Evolutionary conservation across 2,888 invertebrate genomes (phyloP).

Genomic region (Sinhomidia bicolor): DNA sequence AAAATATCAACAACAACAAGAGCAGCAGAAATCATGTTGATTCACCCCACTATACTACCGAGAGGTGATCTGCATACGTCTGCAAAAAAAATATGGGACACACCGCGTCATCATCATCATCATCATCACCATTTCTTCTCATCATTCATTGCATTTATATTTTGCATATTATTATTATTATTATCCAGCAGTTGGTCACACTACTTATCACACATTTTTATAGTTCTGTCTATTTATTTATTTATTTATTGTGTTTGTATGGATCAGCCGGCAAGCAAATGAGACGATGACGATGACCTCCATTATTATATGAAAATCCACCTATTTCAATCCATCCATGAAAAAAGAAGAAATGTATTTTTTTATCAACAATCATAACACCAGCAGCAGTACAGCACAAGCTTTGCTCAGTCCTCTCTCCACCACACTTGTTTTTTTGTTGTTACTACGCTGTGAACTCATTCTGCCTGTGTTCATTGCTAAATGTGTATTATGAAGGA

Average conservation of each 20-base stretch:
- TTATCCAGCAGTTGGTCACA: no score
- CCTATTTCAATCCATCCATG: not conserved
- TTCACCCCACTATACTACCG: not conserved
- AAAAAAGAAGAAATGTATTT: not conserved
- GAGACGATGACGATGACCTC: constrained; percentile 25
- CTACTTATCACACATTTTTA: no score
- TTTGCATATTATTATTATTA: no score
- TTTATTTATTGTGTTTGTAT: no score
- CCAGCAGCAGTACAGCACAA: no score
- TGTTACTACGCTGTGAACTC: not conserved
- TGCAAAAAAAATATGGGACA: constrained; percentile 48
- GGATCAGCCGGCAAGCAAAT: constrained; percentile 48
- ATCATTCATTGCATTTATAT: not conserved
- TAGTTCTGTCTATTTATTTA: no score
- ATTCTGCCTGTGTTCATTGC: not conserved
- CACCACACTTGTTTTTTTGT: no score
- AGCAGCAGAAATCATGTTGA: not conserved
- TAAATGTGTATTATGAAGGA: not conserved
- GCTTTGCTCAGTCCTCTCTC: not conserved
- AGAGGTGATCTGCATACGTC: constrained; percentile 14
- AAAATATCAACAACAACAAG: constrained; percentile 15
- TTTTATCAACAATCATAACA: no score
- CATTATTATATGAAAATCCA: not conserved
- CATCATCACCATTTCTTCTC: not conserved
- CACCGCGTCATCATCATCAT: not conserved